phyloP scores from a whole-genome alignment of 2,113 vertebrate species.

The Regulus satrapa region DNA sequence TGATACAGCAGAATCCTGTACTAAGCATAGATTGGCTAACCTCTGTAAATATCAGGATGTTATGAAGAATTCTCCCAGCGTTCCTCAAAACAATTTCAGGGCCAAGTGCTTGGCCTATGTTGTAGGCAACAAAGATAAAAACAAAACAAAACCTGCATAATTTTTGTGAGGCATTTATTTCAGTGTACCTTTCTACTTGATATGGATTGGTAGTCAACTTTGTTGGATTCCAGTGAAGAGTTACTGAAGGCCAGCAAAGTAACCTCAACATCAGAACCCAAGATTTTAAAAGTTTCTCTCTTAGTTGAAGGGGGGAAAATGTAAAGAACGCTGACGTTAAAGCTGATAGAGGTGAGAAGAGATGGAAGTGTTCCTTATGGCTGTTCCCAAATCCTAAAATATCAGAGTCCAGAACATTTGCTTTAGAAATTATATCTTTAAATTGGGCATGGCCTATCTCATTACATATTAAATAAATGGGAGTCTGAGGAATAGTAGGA shows the following conservation, averaged over 20 bases:
- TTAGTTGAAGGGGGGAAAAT: background rate
- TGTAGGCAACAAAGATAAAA: no score
- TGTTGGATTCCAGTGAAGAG: background rate
- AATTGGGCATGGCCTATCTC: background rate
- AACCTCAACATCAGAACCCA: background rate
- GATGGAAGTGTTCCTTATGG: background rate
- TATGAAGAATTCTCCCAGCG: no score
- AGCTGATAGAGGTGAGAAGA: background rate
- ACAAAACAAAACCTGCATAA: no score
- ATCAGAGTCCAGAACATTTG: background rate
- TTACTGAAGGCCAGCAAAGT: background rate
- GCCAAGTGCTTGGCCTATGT: no score
- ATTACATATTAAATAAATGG: background rate
- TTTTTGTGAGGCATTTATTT: background rate
- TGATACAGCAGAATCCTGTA: no score
- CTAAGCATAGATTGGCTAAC: no score
- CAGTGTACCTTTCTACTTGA: background rate
- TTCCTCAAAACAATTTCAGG: no score
- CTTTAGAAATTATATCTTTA: background rate
- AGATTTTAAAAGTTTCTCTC: background rate
- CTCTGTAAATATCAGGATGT: no score
- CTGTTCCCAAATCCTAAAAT: background rate
- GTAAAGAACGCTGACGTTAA: background rate
- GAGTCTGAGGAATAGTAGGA: background rate
- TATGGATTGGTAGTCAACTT: background rate